Percentiles rank a stretch among this genome's conserved stretches.
Evolutionary conservation across 2,113 vertebrate species (phyloP).

Genomic region (Anser brachyrhynchus): DNA sequence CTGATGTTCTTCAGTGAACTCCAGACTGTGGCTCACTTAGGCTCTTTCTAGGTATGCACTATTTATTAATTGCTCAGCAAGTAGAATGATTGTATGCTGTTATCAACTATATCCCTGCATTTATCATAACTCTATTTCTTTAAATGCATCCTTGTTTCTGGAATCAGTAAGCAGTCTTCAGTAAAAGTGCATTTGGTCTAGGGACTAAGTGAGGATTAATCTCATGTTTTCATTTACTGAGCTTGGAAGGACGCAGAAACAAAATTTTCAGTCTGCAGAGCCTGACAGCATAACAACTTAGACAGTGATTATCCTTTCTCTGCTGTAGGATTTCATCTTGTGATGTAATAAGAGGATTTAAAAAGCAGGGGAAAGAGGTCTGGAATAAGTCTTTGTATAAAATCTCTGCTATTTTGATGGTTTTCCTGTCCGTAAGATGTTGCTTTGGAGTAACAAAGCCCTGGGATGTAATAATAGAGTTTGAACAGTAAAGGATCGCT

Average conservation of each 20-base stretch:
- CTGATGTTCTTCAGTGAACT: not conserved
- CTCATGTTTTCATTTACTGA: not conserved
- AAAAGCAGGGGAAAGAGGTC: not conserved
- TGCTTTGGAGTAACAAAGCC: not conserved
- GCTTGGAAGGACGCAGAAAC: not conserved
- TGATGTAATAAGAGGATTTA: slow-evolving; percentile 57
- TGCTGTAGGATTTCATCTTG: slow-evolving; percentile 39
- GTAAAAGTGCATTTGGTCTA: not conserved
- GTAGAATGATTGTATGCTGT: not conserved
- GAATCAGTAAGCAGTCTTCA: not conserved
- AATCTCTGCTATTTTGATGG: slow-evolving; percentile 20
- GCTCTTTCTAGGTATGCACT: not conserved
- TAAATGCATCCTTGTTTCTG: not conserved
- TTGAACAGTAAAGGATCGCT: not conserved
- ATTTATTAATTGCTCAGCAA: not conserved
- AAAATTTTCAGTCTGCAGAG: not conserved
- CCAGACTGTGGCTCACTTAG: not conserved
- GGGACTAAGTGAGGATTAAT: not conserved
- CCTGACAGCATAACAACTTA: not conserved
- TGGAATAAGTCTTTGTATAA: slow-evolving; percentile 19
- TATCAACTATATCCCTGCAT: not conserved
- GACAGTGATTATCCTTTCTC: slow-evolving; percentile 42
- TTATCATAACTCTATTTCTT: not conserved
- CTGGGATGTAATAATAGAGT: not conserved
- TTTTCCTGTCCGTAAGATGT: not conserved